Conservation (phyloP, 1,140 invertebrate genomes). For the Probaryconus sp. region DNA sequence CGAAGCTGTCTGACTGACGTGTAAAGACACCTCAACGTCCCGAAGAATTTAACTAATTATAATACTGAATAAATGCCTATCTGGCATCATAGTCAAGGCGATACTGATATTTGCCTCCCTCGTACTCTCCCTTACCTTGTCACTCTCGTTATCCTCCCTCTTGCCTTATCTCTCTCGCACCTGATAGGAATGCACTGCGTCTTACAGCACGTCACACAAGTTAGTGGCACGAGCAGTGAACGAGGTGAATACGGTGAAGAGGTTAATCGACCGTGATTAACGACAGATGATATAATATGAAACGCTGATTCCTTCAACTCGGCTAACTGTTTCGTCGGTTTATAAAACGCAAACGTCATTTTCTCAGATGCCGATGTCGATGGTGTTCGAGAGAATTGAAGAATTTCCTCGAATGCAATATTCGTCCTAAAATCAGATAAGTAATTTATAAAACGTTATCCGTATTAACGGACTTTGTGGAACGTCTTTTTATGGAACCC, state of each 20-base stretch:
- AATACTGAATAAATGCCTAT: slow-evolving; percentile 78
- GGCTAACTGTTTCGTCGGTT: slow-evolving; percentile 29
- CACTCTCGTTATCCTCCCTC: slow-evolving; percentile 16
- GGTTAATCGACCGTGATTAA: slow-evolving; percentile 60
- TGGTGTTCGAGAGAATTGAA: slow-evolving; percentile 1
- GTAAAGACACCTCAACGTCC: slow-evolving; percentile 78
- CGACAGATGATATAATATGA: slow-evolving; percentile 55
- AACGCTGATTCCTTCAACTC: slow-evolving; percentile 42
- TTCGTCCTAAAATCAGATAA: slow-evolving; percentile 28
- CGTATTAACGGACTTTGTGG: slow-evolving; percentile 25
- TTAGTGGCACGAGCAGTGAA: slow-evolving; percentile 66
- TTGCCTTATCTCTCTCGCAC: slow-evolving; percentile 29
- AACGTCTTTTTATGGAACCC: slow-evolving; percentile 13
- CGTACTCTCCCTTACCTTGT: slow-evolving; percentile 36
- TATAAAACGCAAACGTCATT: slow-evolving; percentile 19
- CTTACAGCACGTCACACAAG: slow-evolving; percentile 72
- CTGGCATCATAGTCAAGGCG: slow-evolving; percentile 74
- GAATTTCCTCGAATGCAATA: slow-evolving; percentile 11
- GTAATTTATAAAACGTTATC: slow-evolving; percentile 33
- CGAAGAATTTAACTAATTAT: slow-evolving; percentile 80
- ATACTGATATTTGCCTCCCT: slow-evolving; percentile 72
- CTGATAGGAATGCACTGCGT: slow-evolving; percentile 60
- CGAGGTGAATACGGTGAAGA: slow-evolving; percentile 47
- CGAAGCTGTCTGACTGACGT: slow-evolving; percentile 77
- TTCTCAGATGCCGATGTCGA: slow-evolving; percentile 14